These are phyloP conservation scores for Glandiceps talaboti DNA, from an alignment of 53 echinoderm and acorn worm genomes.

Conservation along the genomic window DNA sequence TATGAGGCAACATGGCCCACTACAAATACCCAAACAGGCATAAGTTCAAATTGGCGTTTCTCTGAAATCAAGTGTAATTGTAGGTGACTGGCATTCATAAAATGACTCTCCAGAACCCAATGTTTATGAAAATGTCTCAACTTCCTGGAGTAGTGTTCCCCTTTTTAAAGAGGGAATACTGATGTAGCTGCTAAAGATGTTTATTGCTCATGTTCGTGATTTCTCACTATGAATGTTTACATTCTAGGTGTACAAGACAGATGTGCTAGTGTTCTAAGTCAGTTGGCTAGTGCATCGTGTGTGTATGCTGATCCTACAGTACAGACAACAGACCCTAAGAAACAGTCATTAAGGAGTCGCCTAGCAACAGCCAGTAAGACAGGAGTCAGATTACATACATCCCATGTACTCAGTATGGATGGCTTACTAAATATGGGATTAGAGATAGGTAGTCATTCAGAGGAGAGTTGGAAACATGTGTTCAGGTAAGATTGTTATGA, in stretches of 20 bases:
- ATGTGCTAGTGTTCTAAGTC: slow-evolving; percentile 85
- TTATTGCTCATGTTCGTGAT: too few relatives aligned
- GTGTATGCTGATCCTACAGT: slow-evolving; percentile 40
- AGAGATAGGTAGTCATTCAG: slow-evolving; percentile 95
- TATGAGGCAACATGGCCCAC: too few relatives aligned
- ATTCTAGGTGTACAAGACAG: slow-evolving; percentile 83
- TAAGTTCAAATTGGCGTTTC: too few relatives aligned
- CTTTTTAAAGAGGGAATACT: too few relatives aligned
- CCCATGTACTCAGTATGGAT: slow-evolving; percentile 93
- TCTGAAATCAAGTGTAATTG: too few relatives aligned
- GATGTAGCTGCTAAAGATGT: too few relatives aligned
- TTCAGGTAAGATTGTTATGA: slow-evolving; percentile 70
- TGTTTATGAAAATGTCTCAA: too few relatives aligned
- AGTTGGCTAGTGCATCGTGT: slow-evolving; percentile 89
- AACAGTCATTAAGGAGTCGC: not conserved
- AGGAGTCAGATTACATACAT: slow-evolving; percentile 80
- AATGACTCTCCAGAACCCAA: too few relatives aligned
- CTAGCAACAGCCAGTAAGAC: not conserved
- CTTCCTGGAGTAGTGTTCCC: too few relatives aligned
- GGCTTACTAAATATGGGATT: slow-evolving; percentile 91
- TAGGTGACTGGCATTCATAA: too few relatives aligned
- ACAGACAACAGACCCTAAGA: not conserved
- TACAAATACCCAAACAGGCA: too few relatives aligned
- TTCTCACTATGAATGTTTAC: too few relatives aligned
- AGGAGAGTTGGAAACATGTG: slow-evolving; percentile 90